Evolutionary conservation across 2,797 vertebrate species (phyloP).

Genomic region (Sebastolobus alascanus): DNA sequence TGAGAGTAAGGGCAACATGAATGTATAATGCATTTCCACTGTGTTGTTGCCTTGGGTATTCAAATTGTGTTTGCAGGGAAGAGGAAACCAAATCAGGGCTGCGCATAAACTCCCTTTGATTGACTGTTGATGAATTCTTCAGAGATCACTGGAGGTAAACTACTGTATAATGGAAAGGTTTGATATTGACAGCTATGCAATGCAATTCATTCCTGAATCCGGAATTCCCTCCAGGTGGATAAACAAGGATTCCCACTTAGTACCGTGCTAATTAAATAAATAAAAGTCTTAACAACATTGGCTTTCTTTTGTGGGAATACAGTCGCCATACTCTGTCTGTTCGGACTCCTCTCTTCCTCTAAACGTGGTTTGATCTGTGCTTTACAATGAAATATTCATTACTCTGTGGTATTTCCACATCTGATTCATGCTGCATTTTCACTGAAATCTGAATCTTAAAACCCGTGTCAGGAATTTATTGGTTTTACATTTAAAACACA

Average conservation of each 20-base stretch:
- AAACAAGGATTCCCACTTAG: constrained; percentile 75
- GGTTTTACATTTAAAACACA: constrained; percentile 69
- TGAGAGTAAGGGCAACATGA: constrained; percentile 65
- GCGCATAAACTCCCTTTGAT: constrained; percentile 81
- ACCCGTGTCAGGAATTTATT: constrained; percentile 66
- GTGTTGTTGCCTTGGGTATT: constrained; percentile 68
- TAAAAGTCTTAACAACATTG: constrained; percentile 69
- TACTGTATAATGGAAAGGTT: constrained; percentile 79
- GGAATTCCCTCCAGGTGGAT: constrained; percentile 75
- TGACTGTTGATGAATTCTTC: constrained; percentile 80
- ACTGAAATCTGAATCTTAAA: constrained; percentile 70
- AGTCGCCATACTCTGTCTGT: constrained; percentile 16
- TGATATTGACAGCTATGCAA: constrained; percentile 80
- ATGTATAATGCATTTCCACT: constrained; percentile 70
- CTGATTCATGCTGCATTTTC: constrained; percentile 58
- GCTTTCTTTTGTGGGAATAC: constrained; percentile 46
- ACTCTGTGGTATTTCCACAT: constrained; percentile 69
- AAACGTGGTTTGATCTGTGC: constrained; percentile 60
- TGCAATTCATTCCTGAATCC: constrained; percentile 67
- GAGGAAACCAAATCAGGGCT: constrained; percentile 75
- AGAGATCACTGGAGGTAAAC: constrained; percentile 81
- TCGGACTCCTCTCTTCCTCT: constrained; percentile 42
- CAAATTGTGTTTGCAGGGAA: constrained; percentile 76
- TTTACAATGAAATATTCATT: constrained; percentile 81
- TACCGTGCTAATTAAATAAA: constrained; percentile 74